Base-by-base conservation (phyloP, 2,888 invertebrate species). In the Monochamus alternatus region DNA sequence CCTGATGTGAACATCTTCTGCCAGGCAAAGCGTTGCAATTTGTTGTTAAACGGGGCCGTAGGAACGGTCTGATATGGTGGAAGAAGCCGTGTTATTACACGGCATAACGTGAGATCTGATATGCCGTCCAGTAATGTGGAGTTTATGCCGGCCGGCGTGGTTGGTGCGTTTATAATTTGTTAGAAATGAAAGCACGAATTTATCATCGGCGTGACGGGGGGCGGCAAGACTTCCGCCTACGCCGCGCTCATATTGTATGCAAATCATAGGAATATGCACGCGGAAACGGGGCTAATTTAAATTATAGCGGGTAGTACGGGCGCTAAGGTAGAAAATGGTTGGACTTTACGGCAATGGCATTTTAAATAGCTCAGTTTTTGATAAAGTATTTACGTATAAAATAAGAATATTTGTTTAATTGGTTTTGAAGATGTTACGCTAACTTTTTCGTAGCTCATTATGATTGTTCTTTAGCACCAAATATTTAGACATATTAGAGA, bases 171-270 rank as follows among this genome's bases (percentile, higher is more conserved):
- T 81, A 81, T 82, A 83, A 83, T 84, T 82, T 81, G 83, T 82
- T 82, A 81, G 80, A 79, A 84, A 82, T 82, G 82, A 82, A 83
- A 81, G 81, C 81, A 74, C 75, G 82, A 81, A 82, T 84, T 84
- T 84, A 84, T 84, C 83, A 83, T 82, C 77, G 77, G 78, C 76
- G 78, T 76, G 80, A 80, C 77, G 81, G 80, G 82, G 79, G 83
- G 82, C 81, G 81, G 81, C 80, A 78, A 77, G 71, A 80, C 84
- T 85, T 85, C 85, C 85, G 85, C 84, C 84, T 81, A 81, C 82
- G 83, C 83, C 75, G 55, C 7, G 55, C 76, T 78, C 80, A 80
- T 82, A 83, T 84, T 84, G 84, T 84, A 84, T 84, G 84, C 84
- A 81, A 84, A 84, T 84, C 82, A 80, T 77, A 78, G 80, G 80